Conservation (phyloP, 2,797 vertebrate genomes). For the Sylvilagus floridanus region DNA sequence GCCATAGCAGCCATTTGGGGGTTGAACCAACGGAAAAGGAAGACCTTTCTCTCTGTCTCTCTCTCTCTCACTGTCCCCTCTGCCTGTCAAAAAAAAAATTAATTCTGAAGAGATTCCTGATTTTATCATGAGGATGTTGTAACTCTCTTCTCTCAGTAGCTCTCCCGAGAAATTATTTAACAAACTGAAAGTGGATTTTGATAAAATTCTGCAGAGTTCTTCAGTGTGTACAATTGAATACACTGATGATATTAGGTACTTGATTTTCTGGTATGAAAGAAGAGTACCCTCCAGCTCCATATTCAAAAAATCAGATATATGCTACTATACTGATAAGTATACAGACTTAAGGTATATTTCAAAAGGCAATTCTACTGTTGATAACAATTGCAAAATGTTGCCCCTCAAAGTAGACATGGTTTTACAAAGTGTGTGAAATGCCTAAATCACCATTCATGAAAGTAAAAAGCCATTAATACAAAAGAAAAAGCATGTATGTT, state of each 20-base stretch:
- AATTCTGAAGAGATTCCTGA: constrained; percentile 66
- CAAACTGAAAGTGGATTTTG: constrained; percentile 67
- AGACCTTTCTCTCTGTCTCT: too few species aligned
- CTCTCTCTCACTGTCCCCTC: too few species aligned
- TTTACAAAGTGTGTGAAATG: constrained; percentile 64
- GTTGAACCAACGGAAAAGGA: too few species aligned
- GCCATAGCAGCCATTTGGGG: too few species aligned
- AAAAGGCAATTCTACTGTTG: constrained; percentile 72
- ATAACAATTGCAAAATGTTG: constrained; percentile 45
- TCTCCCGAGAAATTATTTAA: constrained; percentile 67
- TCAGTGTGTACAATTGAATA: constrained; percentile 69
- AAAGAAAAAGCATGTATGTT: constrained; percentile 14
- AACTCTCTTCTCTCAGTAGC: constrained; percentile 9
- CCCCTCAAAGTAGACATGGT: constrained; percentile 64
- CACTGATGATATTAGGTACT: constrained; percentile 42
- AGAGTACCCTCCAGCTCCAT: constrained; percentile 61
- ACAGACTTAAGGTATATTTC: constrained; percentile 62
- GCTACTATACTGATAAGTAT: constrained; percentile 58
- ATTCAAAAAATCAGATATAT: constrained; percentile 78
- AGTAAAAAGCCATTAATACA: constrained; percentile 18
- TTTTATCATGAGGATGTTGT: constrained; percentile 73
- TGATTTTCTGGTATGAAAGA: constrained; percentile 70
- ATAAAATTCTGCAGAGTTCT: constrained; percentile 69
- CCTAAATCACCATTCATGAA: constrained; percentile 51
- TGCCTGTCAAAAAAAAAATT: constrained; percentile 52